Evolutionary conservation across 2,797 vertebrate genomes (phyloP), one percentile per base, ranked within the genome.

Genomic region (Eulemur albifrons): DNA sequence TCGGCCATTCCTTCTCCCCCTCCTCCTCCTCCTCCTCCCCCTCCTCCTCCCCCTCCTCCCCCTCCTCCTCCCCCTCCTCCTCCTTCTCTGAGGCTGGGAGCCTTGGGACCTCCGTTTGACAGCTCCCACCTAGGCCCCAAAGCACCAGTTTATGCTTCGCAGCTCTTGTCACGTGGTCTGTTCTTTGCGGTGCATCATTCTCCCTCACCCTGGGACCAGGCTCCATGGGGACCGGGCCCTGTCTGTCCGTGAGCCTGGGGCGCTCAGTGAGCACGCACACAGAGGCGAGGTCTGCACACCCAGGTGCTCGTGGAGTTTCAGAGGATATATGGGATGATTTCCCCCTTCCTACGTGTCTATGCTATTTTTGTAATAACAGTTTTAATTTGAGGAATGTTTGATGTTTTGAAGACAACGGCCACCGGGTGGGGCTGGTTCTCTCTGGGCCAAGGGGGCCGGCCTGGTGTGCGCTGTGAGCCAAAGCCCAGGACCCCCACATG

Each of bases 101-200:
- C 32, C 54, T 40, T 52, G 23, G 2, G 21, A 5, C 35, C 45
- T 17, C 84, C 57, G n/a, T 13, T 2, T 30, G 25, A 40, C 23
- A 52, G 2, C 23, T n/a, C 32, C 59, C 9, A 10, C 4, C 18
- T 14, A 10, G 76, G 27, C 83, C 40, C n/a, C 73, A 20, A 40
- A 61, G 59, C 20, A 2, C 77, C 35, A 1, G 38, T 20, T 14
- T 40, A 17, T 30, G 12, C n/a, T 4, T 61, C 61, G 20, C 5
- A 63, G 61, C 21, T 43, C 48, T 43, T 10, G 27, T 1, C 3
- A 1, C 40, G 2, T 2, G 0, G 35, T 18, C 52, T 9, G 12
- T 5, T 38, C 14, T 75, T 9, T 32, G 40, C 5, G 30, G 23
- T 0, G 1, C 7, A 63, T 48, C 75, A 20, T 5, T 72, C 67